Evolutionary conservation across 2,888 invertebrate genomes (phyloP), one percentile per base, ranked within the genome.

Genomic region (Fragum sueziense): DNA sequence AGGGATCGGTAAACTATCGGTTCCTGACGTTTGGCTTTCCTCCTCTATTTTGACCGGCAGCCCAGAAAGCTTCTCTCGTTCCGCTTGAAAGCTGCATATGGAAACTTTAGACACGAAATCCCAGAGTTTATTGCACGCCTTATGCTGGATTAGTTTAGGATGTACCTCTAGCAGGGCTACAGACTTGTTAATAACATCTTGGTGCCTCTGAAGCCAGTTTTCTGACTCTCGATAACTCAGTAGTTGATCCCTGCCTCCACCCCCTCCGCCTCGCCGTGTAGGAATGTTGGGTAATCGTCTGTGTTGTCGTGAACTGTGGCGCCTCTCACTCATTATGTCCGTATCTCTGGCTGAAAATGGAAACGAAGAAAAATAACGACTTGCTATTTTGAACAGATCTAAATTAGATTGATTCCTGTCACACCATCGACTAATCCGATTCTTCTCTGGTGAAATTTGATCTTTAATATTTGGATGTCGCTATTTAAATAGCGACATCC

Each of bases 191-290:
- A 65, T 20, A 7, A 65, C 31, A 1, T 65, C 65, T 37, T 65
- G 65, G 25, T 65, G 65, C 41, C 65, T 65, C 1, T 25, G 65
- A 7, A 65, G 25, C 65, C 65, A 65, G 14, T 17, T 22, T 25
- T 65, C 65, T 41, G 65, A 65, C 22, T 65, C 65, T n/a, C 41
- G 0, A 25, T 65, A 65, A 41, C 25, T 65, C 41, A 65, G 22
- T 14, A 47, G 17, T 3, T 47, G 47, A n/a, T 47, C 47, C 47
- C 47, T 4, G 17, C 29, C 27, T 11, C 11, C 17, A 14, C n/a
- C 61, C 11, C 27, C 17, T 1, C 41, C 41, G 2, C 6, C 25
- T 22, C 41, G n/a, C 20, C 41, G 22, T 22, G 65, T 41, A 4
- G 65, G 65, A 17, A 65, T 25, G 22, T 34, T 65, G 1, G 65